Evolutionary conservation across 2,113 vertebrate species (phyloP).

Genomic region (Climacteris rufus): DNA sequence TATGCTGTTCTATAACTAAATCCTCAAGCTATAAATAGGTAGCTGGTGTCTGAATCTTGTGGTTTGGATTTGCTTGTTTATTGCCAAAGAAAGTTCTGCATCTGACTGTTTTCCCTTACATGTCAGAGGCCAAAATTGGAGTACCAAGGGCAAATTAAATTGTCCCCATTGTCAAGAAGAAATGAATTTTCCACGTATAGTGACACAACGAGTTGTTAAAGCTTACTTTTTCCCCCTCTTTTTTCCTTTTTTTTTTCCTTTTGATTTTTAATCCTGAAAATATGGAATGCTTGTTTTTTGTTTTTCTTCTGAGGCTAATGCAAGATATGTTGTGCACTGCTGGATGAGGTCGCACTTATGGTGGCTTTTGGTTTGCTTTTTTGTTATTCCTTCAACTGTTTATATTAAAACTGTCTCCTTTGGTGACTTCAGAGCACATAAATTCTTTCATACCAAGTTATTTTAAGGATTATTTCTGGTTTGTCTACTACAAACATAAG

Average conservation of each 20-base stretch:
- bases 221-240: accelerated
- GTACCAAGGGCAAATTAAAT: not conserved
- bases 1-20: not conserved
- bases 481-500: not conserved
- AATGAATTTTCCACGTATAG: not conserved
- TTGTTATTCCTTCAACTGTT: not conserved
- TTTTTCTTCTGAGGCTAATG: not conserved
- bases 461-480: not conserved
- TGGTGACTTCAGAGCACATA: not conserved
- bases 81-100: not conserved
- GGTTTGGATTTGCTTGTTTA: not conserved
- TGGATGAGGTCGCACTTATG: not conserved
- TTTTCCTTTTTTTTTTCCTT: not conserved
- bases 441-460: not conserved
- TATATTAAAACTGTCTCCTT: not conserved
- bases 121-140: not conserved
- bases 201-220: not conserved
- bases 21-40: not conserved
- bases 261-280: not conserved
- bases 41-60: not conserved
- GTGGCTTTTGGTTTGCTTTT: not conserved
- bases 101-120: not conserved
- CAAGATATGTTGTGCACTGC: not conserved
- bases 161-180: not conserved
- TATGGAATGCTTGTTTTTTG: not conserved